Base-by-base conservation (phyloP, 2,113 vertebrate genomes). In the Bubo bubo region DNA sequence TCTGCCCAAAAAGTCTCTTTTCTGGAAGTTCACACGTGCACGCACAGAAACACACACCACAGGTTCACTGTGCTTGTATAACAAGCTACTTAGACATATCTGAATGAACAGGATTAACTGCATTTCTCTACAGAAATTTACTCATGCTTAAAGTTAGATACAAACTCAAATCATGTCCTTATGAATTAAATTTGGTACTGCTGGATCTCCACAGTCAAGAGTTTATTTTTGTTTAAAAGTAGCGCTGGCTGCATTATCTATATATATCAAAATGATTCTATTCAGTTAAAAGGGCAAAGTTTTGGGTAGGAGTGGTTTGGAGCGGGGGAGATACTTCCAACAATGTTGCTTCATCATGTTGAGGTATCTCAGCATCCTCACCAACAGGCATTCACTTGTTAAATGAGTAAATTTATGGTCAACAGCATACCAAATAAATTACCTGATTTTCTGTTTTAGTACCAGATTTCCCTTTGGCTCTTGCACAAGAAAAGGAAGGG, bases 291-390 rank as follows among this genome's bases (percentile, higher is more conserved):
- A 88, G 4, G 63, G 10, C 6, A 50, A 8, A 18, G 3, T 34
- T 86, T 14, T 32, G 12, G 6, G 5, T 45, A 62, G 23, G 14
- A 55, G 12, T 20, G 13, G 27, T 62, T 70, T 53, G 4, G 2
- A 1, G 10, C 5, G 2, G 8, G 1, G 1, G n/a, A 26, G 28
- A 15, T 21, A 1, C 7, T 62, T 75, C 26, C 56, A 74, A 8
- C 2, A 26, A 0, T 4, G 20, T 56, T 92, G 14, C 2, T 56
- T 4, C 5, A 3, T 59, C 37, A 12, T 6, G 9, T 49, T 16
- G 12, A 60, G 4, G 3, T 64, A 28, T 63, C 14, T 37, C 53
- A 41, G 19, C 12, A 26, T 67, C 55, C 49, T n/a, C 88, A 59
- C 4, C 8, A 52, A 26, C 7, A 67, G 37, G 17, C 16, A 45